These are phyloP conservation scores for Anthopleura xanthogrammica DNA, from an alignment of 92 coral and sea anemone species.

Conservation along the genomic window DNA sequence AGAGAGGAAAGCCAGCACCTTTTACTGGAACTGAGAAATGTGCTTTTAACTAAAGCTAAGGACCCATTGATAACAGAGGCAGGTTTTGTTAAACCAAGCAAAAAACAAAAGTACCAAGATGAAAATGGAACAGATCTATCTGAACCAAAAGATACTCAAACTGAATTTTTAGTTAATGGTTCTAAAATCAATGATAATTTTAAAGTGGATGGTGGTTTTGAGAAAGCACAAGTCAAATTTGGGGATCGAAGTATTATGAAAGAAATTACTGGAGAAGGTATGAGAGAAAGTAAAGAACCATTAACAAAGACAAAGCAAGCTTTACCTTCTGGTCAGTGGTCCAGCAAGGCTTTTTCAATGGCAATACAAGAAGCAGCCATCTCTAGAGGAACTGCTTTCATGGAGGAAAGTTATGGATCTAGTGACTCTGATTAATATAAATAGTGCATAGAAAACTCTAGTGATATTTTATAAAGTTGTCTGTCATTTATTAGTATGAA, in stretches of 20 bases:
- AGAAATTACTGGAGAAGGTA: background rate
- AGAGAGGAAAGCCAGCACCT: constrained; percentile 79
- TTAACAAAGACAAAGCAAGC: background rate
- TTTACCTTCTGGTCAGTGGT: constrained; percentile 18
- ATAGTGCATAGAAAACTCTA: background rate
- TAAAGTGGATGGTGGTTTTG: background rate
- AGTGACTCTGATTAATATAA: constrained; percentile 58
- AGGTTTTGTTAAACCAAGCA: constrained; percentile 71
- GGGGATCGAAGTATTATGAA: background rate
- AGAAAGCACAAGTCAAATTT: background rate
- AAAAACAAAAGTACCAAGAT: constrained; percentile 9
- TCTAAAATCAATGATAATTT: background rate
- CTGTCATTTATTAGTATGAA: no score
- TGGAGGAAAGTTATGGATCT: constrained; percentile 74
- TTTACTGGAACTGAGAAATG: constrained; percentile 79
- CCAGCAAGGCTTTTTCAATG: constrained; percentile 73
- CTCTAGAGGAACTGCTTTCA: constrained; percentile 55
- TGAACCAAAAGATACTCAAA: background rate
- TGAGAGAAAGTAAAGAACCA: background rate
- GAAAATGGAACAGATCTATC: background rate
- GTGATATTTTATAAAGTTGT: background rate
- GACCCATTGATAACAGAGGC: constrained; percentile 80
- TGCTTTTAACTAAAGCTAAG: constrained; percentile 70
- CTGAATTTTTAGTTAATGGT: background rate
- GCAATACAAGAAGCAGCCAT: constrained; percentile 85